Evolutionary conservation across 2,113 vertebrate genomes (phyloP), one percentile per base, ranked within the genome.

Genomic region (Urocynchramus pylzowi): DNA sequence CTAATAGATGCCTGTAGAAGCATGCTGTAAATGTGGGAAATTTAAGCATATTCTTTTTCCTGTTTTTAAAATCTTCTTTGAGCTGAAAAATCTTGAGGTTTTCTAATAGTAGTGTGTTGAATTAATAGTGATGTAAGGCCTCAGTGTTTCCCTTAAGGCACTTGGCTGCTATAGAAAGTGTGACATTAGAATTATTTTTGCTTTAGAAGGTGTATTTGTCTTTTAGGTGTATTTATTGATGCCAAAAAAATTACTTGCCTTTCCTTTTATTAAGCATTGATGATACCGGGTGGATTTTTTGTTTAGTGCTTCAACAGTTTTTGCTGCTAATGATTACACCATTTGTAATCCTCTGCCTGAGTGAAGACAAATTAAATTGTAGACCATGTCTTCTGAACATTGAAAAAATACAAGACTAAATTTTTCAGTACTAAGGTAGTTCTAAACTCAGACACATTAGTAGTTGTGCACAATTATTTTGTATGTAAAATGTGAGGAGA

Each of bases 271-370:
- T 82, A 83, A 87, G 70, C 77, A 23, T 39, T 85, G 35, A 47
- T 82, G 61, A 41, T 84, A 60, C 11, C 47, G 35, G 28, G 31
- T 54, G 33, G 3, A 0, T 4, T 53, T 93, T 94, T 89, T 76
- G 49, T 75, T 89, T 50, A 52, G 23, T 47, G 45, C 65, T 91
- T 84, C 57, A 79, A 11, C 37, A 65, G 35, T 73, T 89, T 94
- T 85, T 73, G 49, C 50, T 93, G 0, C 53, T 84, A 76, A 78
- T 83, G 67, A 79, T 93, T 69, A 59, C 19, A 73, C 21, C 5
- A 15, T 95, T 94, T 85, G 10, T 93, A 90, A 78, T 92, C 28
- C 26, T 89, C 50, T 85, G 67, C 75, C 67, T 90, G 84, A 75
- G 16, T 71, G 63, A 49, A 84, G 87, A 57, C 57, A 81, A 78